These are phyloP conservation scores for Drepana arcuata DNA, from an alignment of 1,140 invertebrate genomes.

Conservation along the genomic window DNA sequence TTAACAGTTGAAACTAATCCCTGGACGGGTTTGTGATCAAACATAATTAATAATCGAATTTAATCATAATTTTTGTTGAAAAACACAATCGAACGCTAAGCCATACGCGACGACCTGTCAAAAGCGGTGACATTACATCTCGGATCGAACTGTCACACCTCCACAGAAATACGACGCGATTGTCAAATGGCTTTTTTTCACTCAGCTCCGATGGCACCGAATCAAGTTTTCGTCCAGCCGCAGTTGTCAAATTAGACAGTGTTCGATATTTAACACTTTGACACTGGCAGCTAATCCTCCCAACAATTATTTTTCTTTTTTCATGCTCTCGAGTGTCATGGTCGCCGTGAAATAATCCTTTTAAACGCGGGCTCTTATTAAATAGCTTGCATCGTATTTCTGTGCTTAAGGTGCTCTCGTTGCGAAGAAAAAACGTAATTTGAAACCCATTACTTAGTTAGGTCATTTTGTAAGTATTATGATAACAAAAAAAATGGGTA, in stretches of 20 bases:
- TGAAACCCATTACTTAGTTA: conserved; percentile 32
- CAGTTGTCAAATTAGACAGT: conserved; percentile 60
- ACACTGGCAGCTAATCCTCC: conserved; percentile 64
- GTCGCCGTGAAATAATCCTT: conserved; percentile 55
- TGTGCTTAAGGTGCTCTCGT: conserved; percentile 20
- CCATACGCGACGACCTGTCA: conserved; percentile 25
- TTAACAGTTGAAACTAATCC: too few relatives aligned
- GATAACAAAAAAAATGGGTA: too few relatives aligned
- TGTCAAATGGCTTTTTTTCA: conserved; percentile 53
- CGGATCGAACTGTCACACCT: conserved; percentile 51
- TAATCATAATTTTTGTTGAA: conserved; percentile 41
- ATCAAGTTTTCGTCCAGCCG: conserved; percentile 37
- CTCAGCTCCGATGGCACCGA: conserved; percentile 8
- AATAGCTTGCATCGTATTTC: conserved; percentile 52
- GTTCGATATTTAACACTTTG: conserved; percentile 71
- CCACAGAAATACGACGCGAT: conserved; percentile 58
- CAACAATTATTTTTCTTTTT: conserved; percentile 59
- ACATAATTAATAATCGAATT: not conserved
- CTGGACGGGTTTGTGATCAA: too few relatives aligned
- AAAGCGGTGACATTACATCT: conserved; percentile 23
- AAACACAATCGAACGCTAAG: conserved; percentile 43
- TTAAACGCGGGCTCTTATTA: conserved; percentile 55
- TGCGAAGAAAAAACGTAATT: conserved; percentile 42
- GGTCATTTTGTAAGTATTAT: conserved; percentile 12
- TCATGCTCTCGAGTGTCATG: conserved; percentile 46